These are phyloP conservation scores for Drosophila sp. DNA, from an alignment of 1,140 invertebrate species.

Conservation along the genomic window DNA sequence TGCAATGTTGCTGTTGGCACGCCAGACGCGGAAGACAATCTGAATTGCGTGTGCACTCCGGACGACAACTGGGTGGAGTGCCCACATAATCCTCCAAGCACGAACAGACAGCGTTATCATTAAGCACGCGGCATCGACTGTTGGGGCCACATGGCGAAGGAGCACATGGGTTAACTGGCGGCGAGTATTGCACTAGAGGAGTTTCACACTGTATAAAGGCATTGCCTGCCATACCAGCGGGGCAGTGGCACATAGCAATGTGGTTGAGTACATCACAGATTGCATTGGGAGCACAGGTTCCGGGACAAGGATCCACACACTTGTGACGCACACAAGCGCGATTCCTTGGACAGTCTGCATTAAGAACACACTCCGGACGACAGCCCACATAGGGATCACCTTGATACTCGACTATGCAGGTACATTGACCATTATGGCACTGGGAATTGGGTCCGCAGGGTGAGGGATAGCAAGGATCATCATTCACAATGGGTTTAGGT, in stretches of 20 bases:
- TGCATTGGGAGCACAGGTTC: constrained; percentile 88
- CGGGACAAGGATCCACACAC: constrained; percentile 88
- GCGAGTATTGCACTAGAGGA: constrained; percentile 65
- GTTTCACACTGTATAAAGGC: constrained; percentile 77
- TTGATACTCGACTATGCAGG: constrained; percentile 86
- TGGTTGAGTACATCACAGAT: constrained; percentile 89
- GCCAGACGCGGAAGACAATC: constrained; percentile 92
- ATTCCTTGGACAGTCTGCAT: constrained; percentile 86
- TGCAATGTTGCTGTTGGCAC: constrained; percentile 90
- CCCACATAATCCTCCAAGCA: constrained; percentile 87
- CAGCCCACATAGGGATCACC: constrained; percentile 85
- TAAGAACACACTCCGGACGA: constrained; percentile 73
- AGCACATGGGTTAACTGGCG: constrained; percentile 85
- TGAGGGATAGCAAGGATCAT: constrained; percentile 87
- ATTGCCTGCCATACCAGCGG: constrained; percentile 85
- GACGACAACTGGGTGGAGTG: constrained; percentile 91
- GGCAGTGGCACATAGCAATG: constrained; percentile 88
- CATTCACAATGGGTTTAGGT: constrained; percentile 74
- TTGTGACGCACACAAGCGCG: constrained; percentile 88
- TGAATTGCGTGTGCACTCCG: constrained; percentile 92
- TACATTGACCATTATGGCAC: constrained; percentile 87
- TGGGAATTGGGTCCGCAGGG: constrained; percentile 89
- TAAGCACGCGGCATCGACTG: constrained; percentile 85
- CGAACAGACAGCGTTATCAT: constrained; percentile 87
- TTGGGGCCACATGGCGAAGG: constrained; percentile 88